These are phyloP conservation scores for Nerophis ophidion DNA, from an alignment of 2,113 vertebrate genomes.

Conservation along the genomic window DNA sequence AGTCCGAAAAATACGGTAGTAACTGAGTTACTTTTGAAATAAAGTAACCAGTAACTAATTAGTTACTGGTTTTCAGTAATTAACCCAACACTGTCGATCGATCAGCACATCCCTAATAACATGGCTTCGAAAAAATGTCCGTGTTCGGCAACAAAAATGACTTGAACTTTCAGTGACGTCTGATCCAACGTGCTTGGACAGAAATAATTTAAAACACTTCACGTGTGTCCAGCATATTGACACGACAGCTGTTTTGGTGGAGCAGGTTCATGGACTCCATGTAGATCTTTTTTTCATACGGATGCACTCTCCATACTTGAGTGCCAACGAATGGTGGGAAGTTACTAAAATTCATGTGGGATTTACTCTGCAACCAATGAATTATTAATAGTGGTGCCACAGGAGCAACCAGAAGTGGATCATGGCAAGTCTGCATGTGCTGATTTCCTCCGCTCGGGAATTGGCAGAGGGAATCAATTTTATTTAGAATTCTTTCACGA, in stretches of 20 bases:
- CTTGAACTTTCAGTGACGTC: too few relatives aligned
- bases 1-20: too few relatives aligned
- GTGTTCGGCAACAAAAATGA: too few relatives aligned
- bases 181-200: neutral
- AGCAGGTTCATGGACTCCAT: conserved; percentile 11
- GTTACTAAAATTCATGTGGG: conserved; percentile 27
- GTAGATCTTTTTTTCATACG: conserved; percentile 24
- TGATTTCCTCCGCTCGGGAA: conserved; percentile 13
- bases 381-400: conserved; percentile 53
- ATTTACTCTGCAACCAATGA: conserved; percentile 32
- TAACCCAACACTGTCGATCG: too few relatives aligned
- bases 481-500: too few relatives aligned
- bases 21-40: too few relatives aligned
- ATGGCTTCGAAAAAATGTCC: too few relatives aligned
- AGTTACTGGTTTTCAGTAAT: too few relatives aligned
- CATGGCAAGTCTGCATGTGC: conserved; percentile 38
- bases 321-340: conserved; percentile 29
- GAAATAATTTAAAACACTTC: conserved; percentile 18
- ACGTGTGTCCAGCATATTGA: neutral
- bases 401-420: conserved; percentile 36
- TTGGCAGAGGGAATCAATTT: too few relatives aligned
- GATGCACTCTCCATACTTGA: conserved; percentile 38
- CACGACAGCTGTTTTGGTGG: conserved; percentile 16
- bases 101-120: too few relatives aligned
- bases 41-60: too few relatives aligned